Conservation (phyloP, 2,113 vertebrate species). For the Empidonax alnorum region DNA sequence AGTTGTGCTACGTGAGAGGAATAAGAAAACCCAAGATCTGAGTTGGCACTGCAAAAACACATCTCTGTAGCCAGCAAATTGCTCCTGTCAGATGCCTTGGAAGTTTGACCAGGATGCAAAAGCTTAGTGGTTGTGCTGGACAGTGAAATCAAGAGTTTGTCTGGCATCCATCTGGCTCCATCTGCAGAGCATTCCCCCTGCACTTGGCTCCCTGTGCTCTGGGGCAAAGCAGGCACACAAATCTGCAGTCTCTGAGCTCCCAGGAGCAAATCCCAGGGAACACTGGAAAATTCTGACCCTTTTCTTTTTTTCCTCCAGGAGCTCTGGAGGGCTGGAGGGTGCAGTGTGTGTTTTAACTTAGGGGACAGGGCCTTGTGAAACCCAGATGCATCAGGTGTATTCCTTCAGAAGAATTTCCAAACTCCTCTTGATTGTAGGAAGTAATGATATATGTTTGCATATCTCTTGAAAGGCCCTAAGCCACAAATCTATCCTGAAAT, state of each 20-base stretch:
- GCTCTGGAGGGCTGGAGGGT: neutral
- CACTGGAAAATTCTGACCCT: neutral
- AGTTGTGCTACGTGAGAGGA: slow-evolving; percentile 35
- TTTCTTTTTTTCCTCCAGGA: neutral
- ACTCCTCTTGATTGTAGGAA: neutral
- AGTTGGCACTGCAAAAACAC: neutral
- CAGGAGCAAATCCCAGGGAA: neutral
- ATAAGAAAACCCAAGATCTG: neutral
- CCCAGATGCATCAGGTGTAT: too few species aligned
- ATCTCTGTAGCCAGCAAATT: neutral
- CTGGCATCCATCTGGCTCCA: neutral
- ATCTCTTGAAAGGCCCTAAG: neutral
- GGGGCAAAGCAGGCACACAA: neutral
- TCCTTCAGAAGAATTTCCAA: neutral
- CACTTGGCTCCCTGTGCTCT: neutral
- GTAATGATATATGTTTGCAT: neutral
- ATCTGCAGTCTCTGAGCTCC: neutral
- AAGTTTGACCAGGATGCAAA: neutral
- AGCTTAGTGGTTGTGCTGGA: neutral
- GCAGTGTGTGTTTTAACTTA: neutral
- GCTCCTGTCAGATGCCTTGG: neutral
- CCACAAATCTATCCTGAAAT: neutral
- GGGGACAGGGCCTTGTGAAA: neutral
- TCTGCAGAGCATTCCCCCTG: neutral
- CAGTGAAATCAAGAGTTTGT: neutral